Conservation (phyloP, 1,140 invertebrate genomes). For the Trypoxylus dichotomus region DNA sequence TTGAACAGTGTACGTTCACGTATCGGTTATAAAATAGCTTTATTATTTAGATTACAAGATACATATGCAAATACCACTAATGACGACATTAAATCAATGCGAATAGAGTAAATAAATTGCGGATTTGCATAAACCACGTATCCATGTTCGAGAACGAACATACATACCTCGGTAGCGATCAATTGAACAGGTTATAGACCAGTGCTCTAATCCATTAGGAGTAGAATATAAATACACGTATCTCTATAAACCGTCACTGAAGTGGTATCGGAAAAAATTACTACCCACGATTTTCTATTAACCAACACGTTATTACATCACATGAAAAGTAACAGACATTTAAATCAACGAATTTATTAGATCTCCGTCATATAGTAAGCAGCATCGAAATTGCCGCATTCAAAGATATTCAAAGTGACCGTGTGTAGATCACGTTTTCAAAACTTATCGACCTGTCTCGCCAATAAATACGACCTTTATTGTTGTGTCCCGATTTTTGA, state of each 20-base stretch:
- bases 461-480: constrained; percentile 6
- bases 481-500: not conserved
- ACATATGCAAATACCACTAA: not conserved
- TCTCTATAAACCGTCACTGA: not conserved
- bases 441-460: constrained; percentile 5
- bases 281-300: not conserved
- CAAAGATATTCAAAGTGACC: not conserved
- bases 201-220: not conserved
- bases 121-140: not conserved
- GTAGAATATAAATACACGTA: not conserved
- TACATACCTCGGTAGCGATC: not conserved
- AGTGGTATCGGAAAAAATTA: not conserved
- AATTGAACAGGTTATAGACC: not conserved
- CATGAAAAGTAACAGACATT: constrained; percentile 5
- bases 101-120: not conserved
- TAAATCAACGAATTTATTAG: not conserved
- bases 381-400: not conserved
- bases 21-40: too few species aligned
- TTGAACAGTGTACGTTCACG: not conserved
- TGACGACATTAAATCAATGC: not conserved
- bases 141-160: not conserved
- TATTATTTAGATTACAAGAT: not conserved
- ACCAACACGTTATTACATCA: not conserved
- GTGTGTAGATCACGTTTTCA: not conserved
- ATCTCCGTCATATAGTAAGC: not conserved